Conservation (phyloP, 2,797 vertebrate species). For the Myotis findleyi region DNA sequence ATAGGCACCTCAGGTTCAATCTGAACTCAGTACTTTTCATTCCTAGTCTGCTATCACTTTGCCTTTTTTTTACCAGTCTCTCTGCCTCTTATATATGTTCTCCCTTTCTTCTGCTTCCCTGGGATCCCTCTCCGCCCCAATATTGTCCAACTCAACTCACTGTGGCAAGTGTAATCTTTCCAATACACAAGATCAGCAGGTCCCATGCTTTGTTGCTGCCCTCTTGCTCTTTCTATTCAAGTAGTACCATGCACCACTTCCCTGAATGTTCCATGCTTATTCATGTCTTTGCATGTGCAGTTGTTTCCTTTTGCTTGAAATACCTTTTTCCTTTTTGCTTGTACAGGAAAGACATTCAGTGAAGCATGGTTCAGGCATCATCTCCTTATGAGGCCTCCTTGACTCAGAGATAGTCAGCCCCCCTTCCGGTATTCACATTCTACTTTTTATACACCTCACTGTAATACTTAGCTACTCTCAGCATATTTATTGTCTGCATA, state of each 20-base stretch:
- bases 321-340: neutral
- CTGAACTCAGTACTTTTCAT: neutral
- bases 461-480: neutral
- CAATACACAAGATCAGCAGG: neutral
- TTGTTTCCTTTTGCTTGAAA: conserved; percentile 16
- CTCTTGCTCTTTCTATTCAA: neutral
- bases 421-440: neutral
- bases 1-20: neutral
- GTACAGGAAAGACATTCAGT: neutral
- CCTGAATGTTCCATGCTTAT: neutral
- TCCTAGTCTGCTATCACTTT: neutral
- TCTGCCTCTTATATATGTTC: neutral
- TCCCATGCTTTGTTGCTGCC: neutral
- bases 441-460: neutral
- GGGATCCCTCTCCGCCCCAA: too few relatives aligned
- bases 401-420: neutral
- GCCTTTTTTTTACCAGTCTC: neutral
- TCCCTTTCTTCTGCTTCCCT: neutral
- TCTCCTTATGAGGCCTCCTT: neutral
- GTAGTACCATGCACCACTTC: neutral
- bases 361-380: neutral
- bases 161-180: neutral
- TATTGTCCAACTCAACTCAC: neutral
- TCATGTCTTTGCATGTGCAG: neutral
- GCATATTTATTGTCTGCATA: neutral